Evolutionary conservation across 1,140 invertebrate species (phyloP).

Genomic region (Nephila pilipes): DNA sequence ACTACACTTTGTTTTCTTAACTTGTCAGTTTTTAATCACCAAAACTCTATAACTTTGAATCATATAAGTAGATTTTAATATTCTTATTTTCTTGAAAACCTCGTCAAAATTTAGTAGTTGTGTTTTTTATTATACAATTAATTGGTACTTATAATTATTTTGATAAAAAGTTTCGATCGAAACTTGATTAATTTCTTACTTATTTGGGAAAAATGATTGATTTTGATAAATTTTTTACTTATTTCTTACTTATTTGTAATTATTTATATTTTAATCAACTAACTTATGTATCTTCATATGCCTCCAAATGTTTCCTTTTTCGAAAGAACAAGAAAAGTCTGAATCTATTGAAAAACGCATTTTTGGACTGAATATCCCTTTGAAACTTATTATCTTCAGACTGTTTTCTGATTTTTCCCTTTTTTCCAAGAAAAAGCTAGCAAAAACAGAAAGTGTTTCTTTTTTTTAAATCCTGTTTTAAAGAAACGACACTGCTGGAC

Average conservation of each 20-base stretch:
- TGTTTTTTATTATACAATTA: too few relatives aligned
- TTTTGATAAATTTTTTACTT: too few relatives aligned
- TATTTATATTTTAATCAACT: background rate
- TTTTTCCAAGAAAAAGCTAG: background rate
- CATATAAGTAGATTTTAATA: too few relatives aligned
- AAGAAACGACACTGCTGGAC: constrained; percentile 61
- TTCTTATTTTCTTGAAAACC: too few relatives aligned
- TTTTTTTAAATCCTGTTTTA: constrained; percentile 74
- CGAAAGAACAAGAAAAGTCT: background rate
- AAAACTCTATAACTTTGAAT: too few relatives aligned
- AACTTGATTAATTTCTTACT: background rate
- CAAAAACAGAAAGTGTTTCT: constrained; percentile 54
- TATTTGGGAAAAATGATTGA: too few relatives aligned
- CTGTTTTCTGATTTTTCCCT: constrained; percentile 1
- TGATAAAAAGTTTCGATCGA: too few relatives aligned
- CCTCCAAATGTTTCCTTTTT: background rate
- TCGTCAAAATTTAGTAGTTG: too few relatives aligned
- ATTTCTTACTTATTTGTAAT: too few relatives aligned
- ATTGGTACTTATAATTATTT: too few relatives aligned
- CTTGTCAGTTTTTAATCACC: too few relatives aligned
- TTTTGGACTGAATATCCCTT: constrained; percentile 1
- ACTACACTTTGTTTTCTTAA: too few relatives aligned
- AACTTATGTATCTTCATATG: background rate
- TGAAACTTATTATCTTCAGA: background rate
- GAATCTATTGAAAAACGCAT: constrained; percentile 31